phyloP scores from a whole-genome alignment of 2,888 invertebrate species.

The Phaedon cochleariae region DNA sequence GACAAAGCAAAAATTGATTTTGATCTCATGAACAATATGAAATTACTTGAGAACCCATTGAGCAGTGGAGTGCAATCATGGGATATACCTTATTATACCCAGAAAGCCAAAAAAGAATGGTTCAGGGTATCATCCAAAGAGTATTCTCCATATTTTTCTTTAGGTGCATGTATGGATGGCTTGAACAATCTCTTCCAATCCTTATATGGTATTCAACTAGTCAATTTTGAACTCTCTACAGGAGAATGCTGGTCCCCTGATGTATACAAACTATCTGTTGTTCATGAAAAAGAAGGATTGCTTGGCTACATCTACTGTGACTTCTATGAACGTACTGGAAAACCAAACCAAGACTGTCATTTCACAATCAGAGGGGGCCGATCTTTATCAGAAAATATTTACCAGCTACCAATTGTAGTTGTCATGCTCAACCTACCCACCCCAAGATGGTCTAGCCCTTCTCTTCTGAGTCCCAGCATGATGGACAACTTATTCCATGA shows the following conservation, averaged over 20 bases:
- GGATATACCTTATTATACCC: slow-evolving; percentile 89
- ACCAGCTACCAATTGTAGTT: slow-evolving; percentile 93
- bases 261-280: slow-evolving; percentile 92
- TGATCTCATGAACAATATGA: slow-evolving; percentile 78
- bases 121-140: slow-evolving; percentile 76
- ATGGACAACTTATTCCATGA: slow-evolving; percentile 99
- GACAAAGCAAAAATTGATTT: slow-evolving; percentile 80
- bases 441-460: slow-evolving; percentile 78
- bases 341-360: slow-evolving; percentile 97
- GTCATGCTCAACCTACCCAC: slow-evolving; percentile 88
- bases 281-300: slow-evolving; percentile 80
- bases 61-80: slow-evolving; percentile 68
- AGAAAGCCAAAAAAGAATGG: slow-evolving; percentile 76
- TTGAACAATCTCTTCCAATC: slow-evolving; percentile 86
- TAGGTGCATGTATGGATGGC: slow-evolving; percentile 97
- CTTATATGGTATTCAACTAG: slow-evolving; percentile 83
- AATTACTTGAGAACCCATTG: slow-evolving; percentile 60
- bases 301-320: slow-evolving; percentile 83
- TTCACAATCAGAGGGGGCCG: slow-evolving; percentile 97
- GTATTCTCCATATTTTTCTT: slow-evolving; percentile 86
- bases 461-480: slow-evolving; percentile 81
- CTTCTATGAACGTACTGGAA: slow-evolving; percentile 89
- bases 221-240: slow-evolving; percentile 74
- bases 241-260: slow-evolving; percentile 78
- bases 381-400: slow-evolving; percentile 76